A percentile compares a stretch with the other conserved stretches of the same genome.
phyloP scores from a whole-genome alignment of 2,113 vertebrate genomes.

The Pachycephala philippinensis region DNA sequence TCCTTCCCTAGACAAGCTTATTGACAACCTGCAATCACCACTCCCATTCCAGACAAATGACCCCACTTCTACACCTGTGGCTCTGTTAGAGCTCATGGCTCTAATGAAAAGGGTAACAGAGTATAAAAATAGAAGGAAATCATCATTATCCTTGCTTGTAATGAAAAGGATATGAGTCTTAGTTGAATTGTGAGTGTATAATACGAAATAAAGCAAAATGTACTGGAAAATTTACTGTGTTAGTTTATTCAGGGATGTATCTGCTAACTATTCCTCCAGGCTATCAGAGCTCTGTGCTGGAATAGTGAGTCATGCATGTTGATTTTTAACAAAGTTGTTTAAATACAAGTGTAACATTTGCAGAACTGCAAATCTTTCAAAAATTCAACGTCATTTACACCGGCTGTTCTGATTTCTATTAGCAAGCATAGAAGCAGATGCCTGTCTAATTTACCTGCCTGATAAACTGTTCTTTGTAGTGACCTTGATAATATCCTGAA shows the following conservation, averaged over 20 bases:
- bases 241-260: background rate
- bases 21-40: background rate
- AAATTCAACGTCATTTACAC: background rate
- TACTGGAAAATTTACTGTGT: background rate
- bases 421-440: background rate
- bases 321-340: background rate
- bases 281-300: background rate
- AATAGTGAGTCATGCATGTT: background rate
- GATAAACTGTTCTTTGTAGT: background rate
- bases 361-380: background rate
- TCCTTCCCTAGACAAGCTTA: background rate
- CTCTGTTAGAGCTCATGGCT: background rate
- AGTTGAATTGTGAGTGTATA: background rate
- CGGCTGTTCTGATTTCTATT: background rate
- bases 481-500: background rate
- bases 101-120: background rate
- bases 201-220: background rate
- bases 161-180: background rate
- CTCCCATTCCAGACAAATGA: background rate
- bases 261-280: background rate
- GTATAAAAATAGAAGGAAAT: background rate
- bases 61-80: background rate
- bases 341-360: background rate
- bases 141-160: background rate
- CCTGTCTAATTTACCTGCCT: background rate